A percentile compares a stretch with the other conserved stretches of the same genome.
These are phyloP conservation scores for Platichthys stellatus DNA, from an alignment of 2,113 vertebrate genomes.

Conservation along the genomic window DNA sequence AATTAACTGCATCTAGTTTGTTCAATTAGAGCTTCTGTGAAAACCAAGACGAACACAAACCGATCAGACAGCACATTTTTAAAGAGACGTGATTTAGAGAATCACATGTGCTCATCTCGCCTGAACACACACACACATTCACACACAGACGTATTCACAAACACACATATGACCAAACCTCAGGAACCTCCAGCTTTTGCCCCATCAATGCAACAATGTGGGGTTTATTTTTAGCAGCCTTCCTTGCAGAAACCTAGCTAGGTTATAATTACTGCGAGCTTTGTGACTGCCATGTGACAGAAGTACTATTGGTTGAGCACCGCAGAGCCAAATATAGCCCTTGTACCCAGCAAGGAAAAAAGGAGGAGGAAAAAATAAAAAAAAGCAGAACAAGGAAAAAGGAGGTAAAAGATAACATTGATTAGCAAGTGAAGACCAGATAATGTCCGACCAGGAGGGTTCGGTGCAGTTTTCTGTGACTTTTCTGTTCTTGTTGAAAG, in stretches of 20 bases:
- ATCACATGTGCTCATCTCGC: slow-evolving; percentile 6
- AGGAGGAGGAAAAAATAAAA: background rate
- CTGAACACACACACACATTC: slow-evolving; percentile 16
- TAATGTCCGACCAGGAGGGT: slow-evolving; percentile 43
- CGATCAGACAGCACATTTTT: background rate
- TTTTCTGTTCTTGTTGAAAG: slow-evolving; percentile 9
- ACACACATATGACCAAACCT: slow-evolving; percentile 12
- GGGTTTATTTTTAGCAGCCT: slow-evolving; percentile 77
- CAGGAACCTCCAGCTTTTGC: slow-evolving; percentile 41
- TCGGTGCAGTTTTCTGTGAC: slow-evolving; percentile 35
- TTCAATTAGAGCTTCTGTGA: slow-evolving; percentile 13
- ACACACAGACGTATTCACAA: background rate
- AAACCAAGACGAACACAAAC: slow-evolving; percentile 11
- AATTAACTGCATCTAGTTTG: slow-evolving; percentile 24
- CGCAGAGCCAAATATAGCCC: slow-evolving; percentile 72
- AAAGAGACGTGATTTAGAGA: background rate
- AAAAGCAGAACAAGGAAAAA: slow-evolving; percentile 6
- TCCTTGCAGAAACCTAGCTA: slow-evolving; percentile 67
- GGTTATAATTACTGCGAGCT: slow-evolving; percentile 79
- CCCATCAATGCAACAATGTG: slow-evolving; percentile 65
- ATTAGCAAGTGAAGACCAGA: slow-evolving; percentile 36
- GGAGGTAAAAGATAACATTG: slow-evolving; percentile 40
- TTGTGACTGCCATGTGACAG: slow-evolving; percentile 78
- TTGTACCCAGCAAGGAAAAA: slow-evolving; percentile 23
- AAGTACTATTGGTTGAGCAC: slow-evolving; percentile 70